Conservation (phyloP, 2,797 vertebrate genomes). For the Chaetodon trifasciatus region DNA sequence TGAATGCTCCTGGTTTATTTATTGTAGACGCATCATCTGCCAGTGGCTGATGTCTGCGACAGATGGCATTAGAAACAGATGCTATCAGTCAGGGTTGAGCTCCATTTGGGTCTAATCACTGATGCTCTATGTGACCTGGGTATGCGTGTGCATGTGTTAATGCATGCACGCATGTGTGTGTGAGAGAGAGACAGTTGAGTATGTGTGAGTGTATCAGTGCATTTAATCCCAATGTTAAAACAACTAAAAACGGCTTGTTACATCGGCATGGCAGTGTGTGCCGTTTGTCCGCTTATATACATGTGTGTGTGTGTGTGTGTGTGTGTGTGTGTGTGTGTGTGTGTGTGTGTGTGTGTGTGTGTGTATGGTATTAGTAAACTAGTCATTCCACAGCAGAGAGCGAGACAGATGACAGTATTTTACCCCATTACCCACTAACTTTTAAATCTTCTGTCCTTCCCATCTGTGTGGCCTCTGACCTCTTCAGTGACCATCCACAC, state of each 20-base stretch:
- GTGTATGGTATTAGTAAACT: constrained; percentile 38
- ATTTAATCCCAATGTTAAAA: constrained; percentile 24
- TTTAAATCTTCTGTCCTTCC: constrained; percentile 38
- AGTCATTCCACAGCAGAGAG: constrained; percentile 28
- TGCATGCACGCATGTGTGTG: neutral
- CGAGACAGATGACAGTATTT: constrained; percentile 34
- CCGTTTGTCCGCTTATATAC: neutral
- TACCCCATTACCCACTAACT: constrained; percentile 47
- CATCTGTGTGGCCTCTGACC: constrained; percentile 47
- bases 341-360: constrained; percentile 13
- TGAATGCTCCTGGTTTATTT: constrained; percentile 16
- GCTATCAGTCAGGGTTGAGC: constrained; percentile 62
- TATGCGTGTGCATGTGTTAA: constrained; percentile 16
- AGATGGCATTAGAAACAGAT: constrained; percentile 76
- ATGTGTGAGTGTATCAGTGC: neutral
- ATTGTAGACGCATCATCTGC: constrained; percentile 10
- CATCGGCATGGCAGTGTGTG: neutral
- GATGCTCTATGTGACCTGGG: constrained; percentile 55
- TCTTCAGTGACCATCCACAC: neutral
- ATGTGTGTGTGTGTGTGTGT: neutral
- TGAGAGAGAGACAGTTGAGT: constrained; percentile 4
- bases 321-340: neutral
- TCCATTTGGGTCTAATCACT: constrained; percentile 70
- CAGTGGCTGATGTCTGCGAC: constrained; percentile 53
- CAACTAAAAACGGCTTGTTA: constrained; percentile 16